Conservation (phyloP, 2,113 vertebrate species). For the Ictalurus furcatus region DNA sequence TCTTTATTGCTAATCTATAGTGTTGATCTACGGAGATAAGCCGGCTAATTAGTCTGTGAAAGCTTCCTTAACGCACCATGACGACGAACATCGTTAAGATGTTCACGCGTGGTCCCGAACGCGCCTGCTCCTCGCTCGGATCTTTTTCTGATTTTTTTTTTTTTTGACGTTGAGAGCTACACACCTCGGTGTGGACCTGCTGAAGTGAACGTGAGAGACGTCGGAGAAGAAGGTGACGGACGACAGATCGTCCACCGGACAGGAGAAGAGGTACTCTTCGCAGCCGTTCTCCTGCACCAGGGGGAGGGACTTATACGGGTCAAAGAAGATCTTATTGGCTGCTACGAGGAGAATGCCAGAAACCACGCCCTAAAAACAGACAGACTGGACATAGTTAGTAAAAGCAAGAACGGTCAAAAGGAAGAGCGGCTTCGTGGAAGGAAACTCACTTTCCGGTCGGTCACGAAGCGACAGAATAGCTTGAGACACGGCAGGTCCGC, state of each 20-base stretch:
- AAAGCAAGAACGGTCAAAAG: not conserved
- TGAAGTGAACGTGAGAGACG: slow-evolving; percentile 74
- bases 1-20: not conserved
- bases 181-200: slow-evolving; percentile 69
- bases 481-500: slow-evolving; percentile 72
- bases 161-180: slow-evolving; percentile 14
- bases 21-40: not conserved
- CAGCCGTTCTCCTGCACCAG: slow-evolving; percentile 77
- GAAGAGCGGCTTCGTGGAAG: not conserved
- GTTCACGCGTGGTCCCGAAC: not conserved
- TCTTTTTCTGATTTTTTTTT: not conserved
- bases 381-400: not conserved
- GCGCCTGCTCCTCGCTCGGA: not conserved
- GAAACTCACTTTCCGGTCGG: slow-evolving; percentile 73
- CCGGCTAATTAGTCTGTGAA: not conserved
- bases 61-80: not conserved
- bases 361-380: slow-evolving; percentile 71
- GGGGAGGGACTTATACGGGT: slow-evolving; percentile 76
- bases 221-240: slow-evolving; percentile 75
- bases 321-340: slow-evolving; percentile 78
- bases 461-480: slow-evolving; percentile 77
- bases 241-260: slow-evolving; percentile 67
- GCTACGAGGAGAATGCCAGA: slow-evolving; percentile 77
- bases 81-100: not conserved
- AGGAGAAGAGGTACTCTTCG: slow-evolving; percentile 78